Evolutionary conservation across 2,113 vertebrate genomes (phyloP).

Genomic region (Platysteira castanea): DNA sequence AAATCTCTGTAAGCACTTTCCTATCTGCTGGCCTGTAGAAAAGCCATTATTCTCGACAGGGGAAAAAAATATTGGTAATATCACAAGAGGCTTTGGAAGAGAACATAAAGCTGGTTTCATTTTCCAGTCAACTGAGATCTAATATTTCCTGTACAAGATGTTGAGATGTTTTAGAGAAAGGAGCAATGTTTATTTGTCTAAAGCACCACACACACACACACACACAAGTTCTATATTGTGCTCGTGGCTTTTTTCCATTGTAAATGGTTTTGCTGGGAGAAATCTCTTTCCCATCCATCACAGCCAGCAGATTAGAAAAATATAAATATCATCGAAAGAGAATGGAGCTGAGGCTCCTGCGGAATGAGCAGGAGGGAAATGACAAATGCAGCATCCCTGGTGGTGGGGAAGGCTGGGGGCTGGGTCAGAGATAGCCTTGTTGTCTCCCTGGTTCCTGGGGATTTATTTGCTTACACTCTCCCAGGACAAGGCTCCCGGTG

Average conservation of each 20-base stretch:
- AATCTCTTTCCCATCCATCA: slow-evolving; percentile 22
- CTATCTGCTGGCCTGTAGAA: slow-evolving; percentile 60
- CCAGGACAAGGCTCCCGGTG: neutral
- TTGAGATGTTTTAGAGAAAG: slow-evolving; percentile 1
- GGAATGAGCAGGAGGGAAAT: neutral
- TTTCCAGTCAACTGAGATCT: slow-evolving; percentile 25
- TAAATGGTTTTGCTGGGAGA: slow-evolving; percentile 43
- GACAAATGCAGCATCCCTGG: neutral
- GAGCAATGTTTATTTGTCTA: slow-evolving; percentile 35
- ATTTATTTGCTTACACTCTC: neutral
- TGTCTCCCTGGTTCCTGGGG: neutral
- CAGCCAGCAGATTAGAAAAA: slow-evolving; percentile 23
- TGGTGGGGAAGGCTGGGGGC: neutral
- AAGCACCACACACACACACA: neutral
- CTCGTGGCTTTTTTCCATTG: slow-evolving; percentile 34
- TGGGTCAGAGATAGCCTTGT: neutral
- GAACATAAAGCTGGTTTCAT: slow-evolving; percentile 46
- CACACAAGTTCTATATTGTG: neutral
- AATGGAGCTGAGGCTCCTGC: neutral
- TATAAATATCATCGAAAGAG: slow-evolving; percentile 35
- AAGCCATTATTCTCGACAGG: slow-evolving; percentile 59
- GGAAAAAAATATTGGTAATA: slow-evolving; percentile 22
- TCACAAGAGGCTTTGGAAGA: slow-evolving; percentile 41
- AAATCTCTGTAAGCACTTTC: slow-evolving; percentile 50
- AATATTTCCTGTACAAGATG: slow-evolving; percentile 41